Conservation (phyloP, 2,113 vertebrate species). For the Struthidea cinerea region DNA sequence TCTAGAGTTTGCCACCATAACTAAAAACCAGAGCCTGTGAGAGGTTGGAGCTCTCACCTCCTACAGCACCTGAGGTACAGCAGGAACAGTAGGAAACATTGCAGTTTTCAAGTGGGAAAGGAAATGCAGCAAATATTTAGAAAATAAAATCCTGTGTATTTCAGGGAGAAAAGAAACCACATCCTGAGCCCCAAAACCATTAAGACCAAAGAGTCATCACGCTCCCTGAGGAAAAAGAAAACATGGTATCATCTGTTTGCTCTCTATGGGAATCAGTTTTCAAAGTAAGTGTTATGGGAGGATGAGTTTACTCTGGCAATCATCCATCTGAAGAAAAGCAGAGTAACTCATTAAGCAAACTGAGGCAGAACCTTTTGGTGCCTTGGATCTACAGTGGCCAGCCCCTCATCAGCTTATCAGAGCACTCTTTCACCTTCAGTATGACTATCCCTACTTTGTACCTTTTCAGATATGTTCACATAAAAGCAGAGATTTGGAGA, state of each 20-base stretch:
- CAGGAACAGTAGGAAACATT: neutral
- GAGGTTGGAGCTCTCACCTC: neutral
- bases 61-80: neutral
- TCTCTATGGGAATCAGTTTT: conserved; percentile 1
- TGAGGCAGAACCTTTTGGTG: neutral
- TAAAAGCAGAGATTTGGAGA: neutral
- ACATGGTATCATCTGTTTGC: neutral
- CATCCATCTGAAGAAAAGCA: neutral
- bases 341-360: neutral
- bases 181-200: neutral
- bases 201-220: neutral
- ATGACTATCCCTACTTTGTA: neutral
- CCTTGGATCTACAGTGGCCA: neutral
- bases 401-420: neutral
- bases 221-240: conserved; percentile 4
- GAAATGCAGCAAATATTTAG: conserved; percentile 5
- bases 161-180: neutral
- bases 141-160: neutral
- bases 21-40: neutral
- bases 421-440: neutral
- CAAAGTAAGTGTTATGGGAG: neutral
- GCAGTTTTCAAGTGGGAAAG: conserved; percentile 23
- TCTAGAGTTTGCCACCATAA: neutral
- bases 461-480: neutral
- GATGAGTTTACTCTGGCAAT: conserved; percentile 11